Base-by-base conservation (phyloP, 2,888 invertebrate species). In the Cheilosia pagana region DNA sequence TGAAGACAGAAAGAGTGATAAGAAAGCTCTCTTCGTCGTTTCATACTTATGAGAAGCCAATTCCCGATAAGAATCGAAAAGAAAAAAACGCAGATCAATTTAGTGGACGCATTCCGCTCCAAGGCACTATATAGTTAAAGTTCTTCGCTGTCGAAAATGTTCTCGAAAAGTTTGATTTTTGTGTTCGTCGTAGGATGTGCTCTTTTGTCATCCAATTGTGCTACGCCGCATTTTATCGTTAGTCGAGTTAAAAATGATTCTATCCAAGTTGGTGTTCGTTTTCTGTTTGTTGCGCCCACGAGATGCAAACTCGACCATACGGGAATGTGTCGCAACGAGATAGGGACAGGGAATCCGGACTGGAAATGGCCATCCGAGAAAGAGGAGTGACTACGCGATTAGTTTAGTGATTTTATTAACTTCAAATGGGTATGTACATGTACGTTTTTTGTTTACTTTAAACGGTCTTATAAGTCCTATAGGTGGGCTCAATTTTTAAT, bases 221-320 rank as follows among this genome's bases (percentile, higher is more conserved):
- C 39, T 12, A 41, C 19, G 25, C 0, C 52, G 6, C 39, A 16
- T 12, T 12, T 39, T 35, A 14, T 31, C 5, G 4, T 6, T 1
- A 48, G 10, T 14, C 5, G 3, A 3, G 4, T 16, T 10, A 16
- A 1, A 16, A 63, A 63, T 14, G 0, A 4, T 1, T 23, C 31
- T 0, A 0, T 10, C 5, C 1, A 8, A 35, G 1, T 50, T 63
- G 63, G 12, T 0, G 35, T n/a, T 39, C 63, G 63, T 4, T 16
- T 71, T 41, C 16, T 70, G 16, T 25, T 59, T 4, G 31, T 48
- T 1, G 16, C 39, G 23, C 39, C 23, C 4, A 23, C 35, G 39
- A 48, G 59, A 14, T 70, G 70, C 16, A 14, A 50, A n/a, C 19
- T 59, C 25, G 70, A 70, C n/a, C 70, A 70, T 19, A 70, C 8